These are phyloP conservation scores for Aptenodytes forsteri DNA, from an alignment of 2,113 vertebrate species.

Conservation along the genomic window DNA sequence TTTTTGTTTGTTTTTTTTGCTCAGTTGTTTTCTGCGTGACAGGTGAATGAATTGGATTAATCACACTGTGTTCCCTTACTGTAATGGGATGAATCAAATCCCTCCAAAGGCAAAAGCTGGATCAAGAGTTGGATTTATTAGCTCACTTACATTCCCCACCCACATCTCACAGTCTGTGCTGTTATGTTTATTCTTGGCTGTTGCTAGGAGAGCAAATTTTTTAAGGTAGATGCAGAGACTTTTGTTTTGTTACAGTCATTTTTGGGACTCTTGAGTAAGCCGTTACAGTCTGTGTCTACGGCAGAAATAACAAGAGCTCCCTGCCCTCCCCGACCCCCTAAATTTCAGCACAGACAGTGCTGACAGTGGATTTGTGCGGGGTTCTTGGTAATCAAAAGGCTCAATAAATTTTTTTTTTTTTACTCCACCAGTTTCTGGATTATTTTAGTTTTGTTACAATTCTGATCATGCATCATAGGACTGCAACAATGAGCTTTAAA, in stretches of 20 bases:
- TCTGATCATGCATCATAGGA: conserved; percentile 62
- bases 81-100: neutral
- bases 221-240: neutral
- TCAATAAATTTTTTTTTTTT: conserved; percentile 23
- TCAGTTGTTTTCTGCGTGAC: neutral
- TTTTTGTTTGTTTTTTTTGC: neutral
- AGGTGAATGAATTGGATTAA: neutral
- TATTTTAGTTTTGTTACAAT: conserved; percentile 52
- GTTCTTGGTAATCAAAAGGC: conserved; percentile 43
- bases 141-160: neutral
- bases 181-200: conserved; percentile 27
- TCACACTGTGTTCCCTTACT: neutral
- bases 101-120: conserved; percentile 19
- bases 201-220: conserved; percentile 26
- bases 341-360: neutral
- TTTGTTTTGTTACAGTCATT: neutral
- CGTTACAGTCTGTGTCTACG: fast-evolving
- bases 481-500: conserved; percentile 65
- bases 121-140: neutral
- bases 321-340: neutral
- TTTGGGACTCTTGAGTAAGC: neutral
- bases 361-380: neutral
- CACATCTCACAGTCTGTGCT: conserved; percentile 10
- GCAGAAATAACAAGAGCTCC: neutral
- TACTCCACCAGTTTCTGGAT: conserved; percentile 55